Conservation (phyloP, 2,113 vertebrate genomes). For the Corythornis vintsioides region DNA sequence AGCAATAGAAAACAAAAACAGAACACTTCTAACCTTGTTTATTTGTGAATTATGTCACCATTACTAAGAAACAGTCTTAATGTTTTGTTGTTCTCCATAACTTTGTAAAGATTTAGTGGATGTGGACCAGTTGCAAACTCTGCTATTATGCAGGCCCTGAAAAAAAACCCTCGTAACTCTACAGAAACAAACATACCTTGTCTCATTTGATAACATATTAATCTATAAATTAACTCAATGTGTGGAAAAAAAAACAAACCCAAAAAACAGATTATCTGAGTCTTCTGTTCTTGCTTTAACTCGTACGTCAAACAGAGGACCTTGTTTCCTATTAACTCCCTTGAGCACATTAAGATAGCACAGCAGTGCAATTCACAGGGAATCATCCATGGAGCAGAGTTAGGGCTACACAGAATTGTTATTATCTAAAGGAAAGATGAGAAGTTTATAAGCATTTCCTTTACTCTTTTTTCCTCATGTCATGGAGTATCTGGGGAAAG, state of each 20-base stretch:
- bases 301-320: not conserved
- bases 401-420: not conserved
- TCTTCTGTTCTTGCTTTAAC: not conserved
- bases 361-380: not conserved
- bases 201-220: not conserved
- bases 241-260: not conserved
- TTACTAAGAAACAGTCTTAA: not conserved
- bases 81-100: not conserved
- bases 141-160: not conserved
- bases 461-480: not conserved
- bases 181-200: not conserved
- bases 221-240: not conserved
- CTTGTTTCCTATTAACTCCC: not conserved
- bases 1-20: not conserved
- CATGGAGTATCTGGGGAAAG: not conserved
- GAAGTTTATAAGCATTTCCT: not conserved
- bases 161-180: not conserved
- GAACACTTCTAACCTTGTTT: not conserved
- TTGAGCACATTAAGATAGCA: not conserved
- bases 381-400: not conserved
- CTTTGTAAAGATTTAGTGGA: not conserved
- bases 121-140: not conserved
- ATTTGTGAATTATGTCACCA: not conserved
- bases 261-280: not conserved
- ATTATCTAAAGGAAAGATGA: not conserved